Base-by-base conservation (phyloP, 92 coral and sea anemone species). In the Montipora capitata region DNA sequence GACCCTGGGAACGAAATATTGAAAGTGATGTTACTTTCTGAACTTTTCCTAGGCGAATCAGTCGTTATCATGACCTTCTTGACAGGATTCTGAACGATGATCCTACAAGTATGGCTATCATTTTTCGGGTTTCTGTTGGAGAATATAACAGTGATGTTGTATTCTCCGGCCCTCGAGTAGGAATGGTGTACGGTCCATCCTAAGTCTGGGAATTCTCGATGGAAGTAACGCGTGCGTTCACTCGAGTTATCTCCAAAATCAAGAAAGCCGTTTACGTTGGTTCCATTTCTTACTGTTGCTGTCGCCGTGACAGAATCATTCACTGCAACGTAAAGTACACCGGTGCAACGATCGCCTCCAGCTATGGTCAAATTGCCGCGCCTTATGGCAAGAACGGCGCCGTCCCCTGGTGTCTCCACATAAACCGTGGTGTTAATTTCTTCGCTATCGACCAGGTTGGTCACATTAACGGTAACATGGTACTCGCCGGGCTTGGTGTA, bases 401-500 rank as follows among this genome's bases (percentile, higher is more conserved):
- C 78, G 2, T 3, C 7, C 3, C 83, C 83, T 6, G 92, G 88
- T 16, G 87, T 76, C 66, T 93, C 96, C 3, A 93, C 96, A 40
- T 88, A 73, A 13, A 90, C 91, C 7, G 85, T 51, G 40, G 85
- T 78, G 41, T 68, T 38, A 5, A 86, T 72, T 9, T 79, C 79
- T 42, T 64, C 42, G 14, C 65, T 72, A 11, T 83, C 84, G 76
- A 88, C 85, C 40, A 72, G 84, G 70, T 95, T 95, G 27, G 62
- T 85, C 16, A 80, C 84, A 8, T 85, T 88, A 39, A 93, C 57
- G 40, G 40, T 83, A 0, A 89, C 96, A 39, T 35, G 49, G 51
- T 93, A 95, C 49, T 92, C 89, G 12, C 96, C 93, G 15, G 93
- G 83, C 20, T 66, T 72, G 15, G 79, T 72, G 56, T 95, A 95